Evolutionary conservation across 1,140 invertebrate species (phyloP), one percentile per base, ranked within the genome.

Genomic region (Cylas formicarius): DNA sequence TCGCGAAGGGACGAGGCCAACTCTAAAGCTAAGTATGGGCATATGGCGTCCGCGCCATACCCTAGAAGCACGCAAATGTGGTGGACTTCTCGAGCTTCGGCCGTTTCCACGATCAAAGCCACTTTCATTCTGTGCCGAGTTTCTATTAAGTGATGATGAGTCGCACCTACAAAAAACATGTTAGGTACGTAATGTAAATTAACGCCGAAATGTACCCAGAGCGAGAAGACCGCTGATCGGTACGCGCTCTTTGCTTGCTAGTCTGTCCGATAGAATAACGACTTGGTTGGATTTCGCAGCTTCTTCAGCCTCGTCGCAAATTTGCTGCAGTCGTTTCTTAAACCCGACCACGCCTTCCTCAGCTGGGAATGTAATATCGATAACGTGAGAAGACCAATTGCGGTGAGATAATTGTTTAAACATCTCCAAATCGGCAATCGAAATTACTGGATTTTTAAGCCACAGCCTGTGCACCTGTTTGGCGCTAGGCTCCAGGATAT

Each of bases 11-110:
- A 76, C 46, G 77, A 76, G 10, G 91, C 85, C 49, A 93, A 77
- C 68, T 99, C 95, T 66, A 95, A 92, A 3, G 97, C 93, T 48
- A 99, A 68, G 67, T 98, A 99, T 0, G 96, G 95, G 62, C 94
- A 97, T 48, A 99, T 89, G 0, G 87, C 94, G 70, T 99, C 95
- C 4, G 92, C 94, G 32, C 96, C 96, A 67, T 94, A 99, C 33
- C 95, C 95, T 6, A 98, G 74, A 9, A 98, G 68, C 0, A 97
- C 87, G 62, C 92, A 97, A 67, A 97, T 85, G 56, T 99, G 94
- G 67, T 97, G 94, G 0, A 98, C 92, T 68, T 97, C 93, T 42
- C 90, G 80, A 6, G 90, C 90, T 70, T 97, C 93, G 5, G 84
- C 94, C 1, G 90, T 94, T 72, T 97, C 93, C 21, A 96, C 69